Evolutionary conservation across 2,797 vertebrate species (phyloP), one percentile per base, ranked within the genome.

Genomic region (Eutrigla gurnardus): DNA sequence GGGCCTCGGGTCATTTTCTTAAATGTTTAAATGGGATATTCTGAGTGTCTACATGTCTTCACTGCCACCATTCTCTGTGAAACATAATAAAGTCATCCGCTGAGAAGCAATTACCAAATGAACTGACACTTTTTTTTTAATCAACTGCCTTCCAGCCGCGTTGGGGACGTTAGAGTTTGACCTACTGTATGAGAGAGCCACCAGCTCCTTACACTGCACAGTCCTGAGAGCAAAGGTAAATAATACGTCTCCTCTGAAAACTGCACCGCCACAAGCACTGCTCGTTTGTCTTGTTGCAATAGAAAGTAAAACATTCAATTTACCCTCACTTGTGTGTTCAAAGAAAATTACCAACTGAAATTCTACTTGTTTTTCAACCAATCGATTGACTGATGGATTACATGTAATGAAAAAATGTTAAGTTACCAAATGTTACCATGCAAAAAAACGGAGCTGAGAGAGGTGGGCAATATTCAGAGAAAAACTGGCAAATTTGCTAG

Each of bases 81-180:
- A 17, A 58, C 12, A 4, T 57, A 76, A 68, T 78, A 52, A 65
- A 71, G 66, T 57, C 60, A 73, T 74, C 49, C 45, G 40, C 33
- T 75, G 62, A 75, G 60, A 84, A 80, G 53, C 57, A 81, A 72
- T 82, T 74, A 80, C 35, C 33, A 64, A 63, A 73, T 10, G 71
- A 14, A 77, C 47, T 73, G 64, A 35, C 33, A 47, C 2, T 4
- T 65, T 25, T 25, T 25, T 25, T 35, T 80, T 73, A 2, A 60
- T 83, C 35, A 70, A 64, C 78, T 88, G 55, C 18, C 65, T 89
- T 88, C 9, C 89, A 97, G 96, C 96, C 3, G 83, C 96, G 25
- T 87, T 97, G 90, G 96, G 96, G 80, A 96, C 89, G 0, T 83
- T 97, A 80, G 96, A 96, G 91, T 97, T 97, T 75, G 95, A 96